These are phyloP conservation scores for Drosophila cyrtoloma DNA, from an alignment of 2,888 invertebrate species.

Conservation along the genomic window DNA sequence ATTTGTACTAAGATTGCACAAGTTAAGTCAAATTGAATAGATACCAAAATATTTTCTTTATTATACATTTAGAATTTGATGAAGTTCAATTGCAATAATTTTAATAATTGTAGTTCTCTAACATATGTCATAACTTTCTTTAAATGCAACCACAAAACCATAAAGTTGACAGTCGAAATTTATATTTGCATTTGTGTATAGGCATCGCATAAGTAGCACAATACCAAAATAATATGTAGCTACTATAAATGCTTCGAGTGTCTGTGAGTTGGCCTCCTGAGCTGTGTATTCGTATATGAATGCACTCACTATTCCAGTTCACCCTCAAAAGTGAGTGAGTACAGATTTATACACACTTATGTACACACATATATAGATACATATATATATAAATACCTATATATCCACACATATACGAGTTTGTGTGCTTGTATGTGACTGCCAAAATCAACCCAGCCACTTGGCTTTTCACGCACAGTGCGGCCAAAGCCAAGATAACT, in stretches of 20 bases:
- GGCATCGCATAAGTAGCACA: not conserved
- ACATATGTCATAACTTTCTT: not conserved
- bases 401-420: not conserved
- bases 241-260: slow-evolving; percentile 64
- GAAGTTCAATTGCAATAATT: not conserved
- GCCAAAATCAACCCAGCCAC: slow-evolving; percentile 66
- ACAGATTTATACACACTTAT: slow-evolving; percentile 14
- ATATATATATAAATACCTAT: not conserved
- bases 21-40: not conserved
- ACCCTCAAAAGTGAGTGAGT: slow-evolving; percentile 11
- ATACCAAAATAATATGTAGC: slow-evolving; percentile 36
- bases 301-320: slow-evolving; percentile 23
- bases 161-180: slow-evolving; percentile 8
- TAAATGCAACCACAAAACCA: slow-evolving; percentile 11
- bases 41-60: not conserved
- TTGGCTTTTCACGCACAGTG: slow-evolving; percentile 77
- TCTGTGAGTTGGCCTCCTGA: slow-evolving; percentile 22
- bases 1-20: not conserved
- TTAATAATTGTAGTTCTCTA: not conserved
- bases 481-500: slow-evolving; percentile 59
- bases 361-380: slow-evolving; percentile 2
- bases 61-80: not conserved
- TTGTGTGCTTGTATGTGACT: slow-evolving; percentile 26
- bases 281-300: slow-evolving; percentile 21
- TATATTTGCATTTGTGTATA: slow-evolving; percentile 14